These are phyloP conservation scores for Xyrauchen texanus DNA, from an alignment of 2,113 vertebrate species.

Conservation along the genomic window DNA sequence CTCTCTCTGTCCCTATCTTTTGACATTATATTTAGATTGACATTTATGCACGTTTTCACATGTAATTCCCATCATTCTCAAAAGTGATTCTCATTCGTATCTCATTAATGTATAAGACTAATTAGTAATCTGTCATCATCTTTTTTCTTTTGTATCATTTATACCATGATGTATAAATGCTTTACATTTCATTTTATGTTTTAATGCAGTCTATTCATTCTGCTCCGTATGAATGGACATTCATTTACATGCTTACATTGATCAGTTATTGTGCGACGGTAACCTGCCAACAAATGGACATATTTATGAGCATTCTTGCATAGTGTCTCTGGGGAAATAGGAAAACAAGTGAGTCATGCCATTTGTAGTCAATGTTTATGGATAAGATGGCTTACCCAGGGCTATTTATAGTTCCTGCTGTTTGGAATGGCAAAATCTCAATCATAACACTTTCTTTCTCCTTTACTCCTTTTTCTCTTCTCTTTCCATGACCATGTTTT, in stretches of 20 bases:
- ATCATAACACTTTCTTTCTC: background rate
- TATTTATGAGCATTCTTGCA: conserved; percentile 25
- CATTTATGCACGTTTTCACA: no score
- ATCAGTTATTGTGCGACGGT: conserved; percentile 23
- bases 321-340: conserved; percentile 32
- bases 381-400: conserved; percentile 19
- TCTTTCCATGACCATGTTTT: no score
- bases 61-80: no score
- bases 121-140: no score
- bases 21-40: no score
- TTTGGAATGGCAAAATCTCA: conserved; percentile 3
- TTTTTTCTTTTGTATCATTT: no score
- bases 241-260: conserved; percentile 14
- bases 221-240: background rate
- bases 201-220: background rate
- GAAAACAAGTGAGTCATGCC: conserved; percentile 43
- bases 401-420: conserved; percentile 43
- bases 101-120: no score
- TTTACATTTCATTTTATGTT: background rate
- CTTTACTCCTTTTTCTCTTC: no score
- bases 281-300: conserved; percentile 27
- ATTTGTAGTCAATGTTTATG: conserved; percentile 44
- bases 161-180: background rate
- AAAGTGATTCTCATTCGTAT: no score
- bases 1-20: background rate